These are phyloP conservation scores for Tragelaphus oryx DNA, from an alignment of 2,797 vertebrate genomes.

Conservation along the genomic window DNA sequence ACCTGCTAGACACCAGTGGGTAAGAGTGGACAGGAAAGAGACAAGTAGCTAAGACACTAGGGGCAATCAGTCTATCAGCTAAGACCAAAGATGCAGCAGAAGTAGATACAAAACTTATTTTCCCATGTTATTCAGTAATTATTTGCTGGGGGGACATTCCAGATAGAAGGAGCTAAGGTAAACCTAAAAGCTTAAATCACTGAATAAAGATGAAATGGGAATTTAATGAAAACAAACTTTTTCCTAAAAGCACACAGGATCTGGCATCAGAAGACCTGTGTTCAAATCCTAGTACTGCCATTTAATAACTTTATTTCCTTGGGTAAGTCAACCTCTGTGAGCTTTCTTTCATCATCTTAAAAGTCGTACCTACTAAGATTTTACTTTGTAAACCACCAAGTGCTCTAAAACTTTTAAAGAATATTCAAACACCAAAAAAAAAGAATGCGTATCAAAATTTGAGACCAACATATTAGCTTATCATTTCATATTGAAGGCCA, in stretches of 20 bases:
- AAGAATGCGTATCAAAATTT: constrained; percentile 21
- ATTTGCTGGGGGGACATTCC: not conserved
- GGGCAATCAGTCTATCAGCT: not conserved
- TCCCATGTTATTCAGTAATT: not conserved
- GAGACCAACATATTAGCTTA: not conserved
- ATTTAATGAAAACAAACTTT: not conserved
- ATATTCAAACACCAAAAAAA: not conserved
- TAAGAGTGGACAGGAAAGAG: not conserved
- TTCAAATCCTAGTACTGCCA: not conserved
- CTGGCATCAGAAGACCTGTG: not conserved
- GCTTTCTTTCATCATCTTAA: not conserved
- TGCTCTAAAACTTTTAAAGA: not conserved
- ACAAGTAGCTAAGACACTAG: not conserved
- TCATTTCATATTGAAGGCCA: not conserved
- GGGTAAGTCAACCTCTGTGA: not conserved
- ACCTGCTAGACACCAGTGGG: not conserved
- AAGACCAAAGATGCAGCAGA: not conserved
- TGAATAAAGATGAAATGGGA: not conserved
- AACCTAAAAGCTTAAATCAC: not conserved
- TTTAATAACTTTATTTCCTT: constrained; percentile 13
- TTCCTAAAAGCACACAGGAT: not conserved
- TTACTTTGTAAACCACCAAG: not conserved
- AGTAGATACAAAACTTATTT: not conserved
- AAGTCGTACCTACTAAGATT: not conserved
- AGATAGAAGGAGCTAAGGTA: not conserved